Evolutionary conservation across 2,888 invertebrate genomes (phyloP).

Genomic region (Sisyra terminalis): DNA sequence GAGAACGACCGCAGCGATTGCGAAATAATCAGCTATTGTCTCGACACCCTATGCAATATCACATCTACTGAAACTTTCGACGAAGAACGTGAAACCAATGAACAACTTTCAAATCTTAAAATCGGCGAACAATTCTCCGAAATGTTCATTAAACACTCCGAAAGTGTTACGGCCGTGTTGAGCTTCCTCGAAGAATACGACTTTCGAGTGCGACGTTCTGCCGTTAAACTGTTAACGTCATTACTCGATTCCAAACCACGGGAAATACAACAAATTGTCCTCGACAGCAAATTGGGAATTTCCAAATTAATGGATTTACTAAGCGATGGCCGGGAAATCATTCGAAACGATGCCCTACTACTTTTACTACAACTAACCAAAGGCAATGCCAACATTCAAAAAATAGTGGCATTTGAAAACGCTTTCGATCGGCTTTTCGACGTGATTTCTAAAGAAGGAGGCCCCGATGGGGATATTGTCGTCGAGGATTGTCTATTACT

Average conservation of each 20-base stretch:
- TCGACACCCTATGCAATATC: slow-evolving; percentile 85
- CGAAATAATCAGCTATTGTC: slow-evolving; percentile 80
- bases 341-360: slow-evolving; percentile 85
- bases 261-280: slow-evolving; percentile 73
- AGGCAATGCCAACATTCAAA: slow-evolving; percentile 94
- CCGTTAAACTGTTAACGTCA: slow-evolving; percentile 77
- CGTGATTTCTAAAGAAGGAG: slow-evolving; percentile 82
- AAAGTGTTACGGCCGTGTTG: slow-evolving; percentile 68
- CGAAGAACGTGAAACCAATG: slow-evolving; percentile 54
- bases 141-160: slow-evolving; percentile 83
- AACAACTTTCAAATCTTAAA: slow-evolving; percentile 33
- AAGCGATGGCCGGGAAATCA: slow-evolving; percentile 84
- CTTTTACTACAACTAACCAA: slow-evolving; percentile 83
- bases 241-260: slow-evolving; percentile 71
- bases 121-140: slow-evolving; percentile 91
- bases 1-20: slow-evolving; percentile 79
- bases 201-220: slow-evolving; percentile 80
- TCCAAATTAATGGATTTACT: slow-evolving; percentile 95
- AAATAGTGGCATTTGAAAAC: slow-evolving; percentile 98
- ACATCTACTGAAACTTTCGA: slow-evolving; percentile 68
- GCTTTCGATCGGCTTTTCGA: slow-evolving; percentile 92
- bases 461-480: slow-evolving; percentile 89
- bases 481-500: slow-evolving; percentile 93
- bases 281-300: slow-evolving; percentile 91
- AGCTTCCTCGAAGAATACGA: slow-evolving; percentile 88